A percentile compares a stretch with the other conserved stretches of the same genome.
phyloP scores from a whole-genome alignment of 2,888 invertebrate species.

The Brachyptera risi region DNA sequence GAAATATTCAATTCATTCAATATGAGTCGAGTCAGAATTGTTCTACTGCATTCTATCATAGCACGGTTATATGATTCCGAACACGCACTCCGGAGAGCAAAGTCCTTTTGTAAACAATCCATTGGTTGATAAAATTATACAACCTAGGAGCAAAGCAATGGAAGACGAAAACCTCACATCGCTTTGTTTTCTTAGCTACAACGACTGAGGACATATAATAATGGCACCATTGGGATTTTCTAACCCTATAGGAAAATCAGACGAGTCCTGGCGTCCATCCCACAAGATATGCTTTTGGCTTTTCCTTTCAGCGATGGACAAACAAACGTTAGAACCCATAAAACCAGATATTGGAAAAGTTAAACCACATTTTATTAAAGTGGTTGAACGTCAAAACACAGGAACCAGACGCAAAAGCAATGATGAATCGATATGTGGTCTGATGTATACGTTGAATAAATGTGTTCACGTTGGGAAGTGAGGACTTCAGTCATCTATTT shows the following conservation, averaged over 20 bases:
- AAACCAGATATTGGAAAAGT: slow-evolving; percentile 20
- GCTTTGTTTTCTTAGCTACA: slow-evolving; percentile 20
- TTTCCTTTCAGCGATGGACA: slow-evolving; percentile 19
- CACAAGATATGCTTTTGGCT: slow-evolving; percentile 12
- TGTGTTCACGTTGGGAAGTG: neutral
- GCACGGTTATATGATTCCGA: neutral
- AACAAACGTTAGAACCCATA: slow-evolving; percentile 19
- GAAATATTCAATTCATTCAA: neutral
- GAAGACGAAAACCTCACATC: slow-evolving; percentile 10
- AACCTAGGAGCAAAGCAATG: slow-evolving; percentile 3
- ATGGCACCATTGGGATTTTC: slow-evolving; percentile 16
- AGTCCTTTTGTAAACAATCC: slow-evolving; percentile 24
- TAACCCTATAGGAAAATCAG: neutral
- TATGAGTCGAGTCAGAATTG: too few species aligned
- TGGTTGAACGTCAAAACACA: slow-evolving; percentile 13
- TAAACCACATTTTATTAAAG: slow-evolving; percentile 22
- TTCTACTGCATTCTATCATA: slow-evolving; percentile 3
- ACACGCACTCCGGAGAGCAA: slow-evolving; percentile 9
- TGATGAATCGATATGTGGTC: neutral
- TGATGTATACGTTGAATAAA: neutral
- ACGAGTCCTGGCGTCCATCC: slow-evolving; percentile 2
- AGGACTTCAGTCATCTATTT: neutral
- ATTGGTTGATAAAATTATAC: slow-evolving; percentile 8
- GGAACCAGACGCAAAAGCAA: neutral
- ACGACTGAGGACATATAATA: slow-evolving; percentile 14